Base-by-base conservation (phyloP, 2,888 invertebrate genomes). In the Diadegma fenestrale region DNA sequence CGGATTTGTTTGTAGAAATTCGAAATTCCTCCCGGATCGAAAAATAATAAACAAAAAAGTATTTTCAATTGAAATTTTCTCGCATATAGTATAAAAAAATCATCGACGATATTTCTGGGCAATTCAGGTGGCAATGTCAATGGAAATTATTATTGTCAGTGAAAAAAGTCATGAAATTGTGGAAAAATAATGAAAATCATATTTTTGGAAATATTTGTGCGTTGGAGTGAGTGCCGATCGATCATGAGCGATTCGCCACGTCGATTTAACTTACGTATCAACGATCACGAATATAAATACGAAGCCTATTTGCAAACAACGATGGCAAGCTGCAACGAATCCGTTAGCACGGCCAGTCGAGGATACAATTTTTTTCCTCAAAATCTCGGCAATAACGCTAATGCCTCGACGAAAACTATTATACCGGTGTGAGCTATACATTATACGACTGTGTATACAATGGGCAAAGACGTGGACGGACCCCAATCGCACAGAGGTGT, bases 271-370 rank as follows among this genome's bases (percentile, higher is more conserved):
- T 83, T 85, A 88, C 89, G 75, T 73, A 92, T 92, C 91, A 88
- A 92, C 91, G 91, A 91, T 90, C 91, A 89, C 89, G 87, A 89
- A 90, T 91, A 90, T 26, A 61, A 43, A 54, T 68, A 68, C 30
- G 41, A 51, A 89, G 87, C 90, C 92, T 93, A 94, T 93, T 94
- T 93, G 93, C 93, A 93, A 93, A 93, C 93, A 93, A 87, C 88
- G 61, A 80, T 86, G 87, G 92, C 93, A 93, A 93, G 93, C 93
- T 93, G 93, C 92, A 88, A 90, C 92, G 92, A 93, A 94, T 93
- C 93, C 92, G 92, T 92, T 93, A 91, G 90, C 88, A 91, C 89
- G 90, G 90, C 89, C 72, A 72, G 61, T 89, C 88, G 90, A 89
- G 19, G 89, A 54, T 22, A 66, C 48, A 33, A 37, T 43, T 66